Base-by-base conservation (phyloP, 2,113 vertebrate species). In the Paralichthys olivaceus region DNA sequence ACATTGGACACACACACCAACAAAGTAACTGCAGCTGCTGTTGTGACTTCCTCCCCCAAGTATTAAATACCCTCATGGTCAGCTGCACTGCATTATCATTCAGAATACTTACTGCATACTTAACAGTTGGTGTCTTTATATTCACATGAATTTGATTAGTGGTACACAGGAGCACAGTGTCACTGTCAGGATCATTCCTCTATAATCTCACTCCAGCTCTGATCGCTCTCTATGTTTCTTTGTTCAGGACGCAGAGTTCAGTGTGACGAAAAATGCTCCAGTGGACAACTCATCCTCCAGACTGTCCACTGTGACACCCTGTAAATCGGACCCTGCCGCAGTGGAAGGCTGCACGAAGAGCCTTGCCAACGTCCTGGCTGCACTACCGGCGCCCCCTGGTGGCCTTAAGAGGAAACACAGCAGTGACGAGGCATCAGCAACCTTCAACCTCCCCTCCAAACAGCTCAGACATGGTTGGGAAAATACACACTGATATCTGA, bases 401-500 rank as follows among this genome's bases (percentile, higher is more conserved):
- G 88, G 91, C 79, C 80, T 96, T 40, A 97, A 98, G 92, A 96
- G 96, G 93, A 96, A 96, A 54, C 89, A 93, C 84, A 92, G 90
- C 5, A 90, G 62, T 60, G 95, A 95, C 25, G 83, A 74, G 0
- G 51, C 69, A 19, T 49, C 80, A 0, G 45, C 72, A 4, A 60
- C 69, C 37, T 85, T 93, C 79, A 91, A 72, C 45, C 81, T 89
- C 3, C 93, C 95, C 14, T 93, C 6, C 75, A 98, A 99, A 87
- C 88, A 95, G 5, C 91, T 86, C 62, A 95, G 91, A 90, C 91
- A 94, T 93, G 96, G 96, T 97, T 70, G 1, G 64, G 45, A 20
- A 51, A 25, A 26, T 45, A 8, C 54, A 56, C 23, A 6, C 23
- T 56, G 8, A 61, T 45, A 14, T 4, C 43, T 20, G 25, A 65